Base-by-base conservation (phyloP, 1,140 invertebrate genomes). In the Elymnias hypermnestra region DNA sequence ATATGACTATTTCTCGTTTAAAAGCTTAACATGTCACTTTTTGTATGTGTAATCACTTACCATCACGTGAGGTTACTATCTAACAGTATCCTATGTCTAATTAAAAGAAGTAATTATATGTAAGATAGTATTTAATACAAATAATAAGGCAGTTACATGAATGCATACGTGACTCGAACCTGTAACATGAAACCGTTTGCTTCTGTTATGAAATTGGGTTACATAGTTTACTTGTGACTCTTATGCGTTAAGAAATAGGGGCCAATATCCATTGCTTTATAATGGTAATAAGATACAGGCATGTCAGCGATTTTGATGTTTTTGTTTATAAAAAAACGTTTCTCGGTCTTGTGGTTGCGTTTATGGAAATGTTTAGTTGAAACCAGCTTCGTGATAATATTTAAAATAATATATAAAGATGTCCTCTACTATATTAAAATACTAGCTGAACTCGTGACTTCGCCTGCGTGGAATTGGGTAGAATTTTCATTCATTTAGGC, bases 231-330 rank as follows among this genome's bases (percentile, higher is more conserved):
- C 49, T 45, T 41, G 37, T 43, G 23, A 40, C 29, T 38, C 52
- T 53, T 62, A 67, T 49, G 5, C 7, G 26, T 37, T 25, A 18
- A 0, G 8, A 1, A 5, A 36, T 50, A 50, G 39, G 21, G 37
- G 19, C 18, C 2, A 12, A 40, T 18, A 33, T 55, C 4, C 26
- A 4, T 61, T 66, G 58, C 54, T 49, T 61, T 63, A 53, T 63
- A 72, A 67, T 63, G 47, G 72, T 71, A 72, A 75, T 49, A 43
- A 52, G 72, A 73, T 47, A n/a, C 53, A 52, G 57, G 53, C 54
- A 50, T 51, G 69, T 64, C 62, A 72, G 63, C 64, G 64, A 55
- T 67, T 71, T 67, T 61, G 58, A 61, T 49, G 26, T 43, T 51
- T 51, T 33, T 43, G 8, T 19, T 50, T 42, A 55, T 57, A 59